Conservation (phyloP, 1,140 invertebrate genomes). For the Lithobius niger region DNA sequence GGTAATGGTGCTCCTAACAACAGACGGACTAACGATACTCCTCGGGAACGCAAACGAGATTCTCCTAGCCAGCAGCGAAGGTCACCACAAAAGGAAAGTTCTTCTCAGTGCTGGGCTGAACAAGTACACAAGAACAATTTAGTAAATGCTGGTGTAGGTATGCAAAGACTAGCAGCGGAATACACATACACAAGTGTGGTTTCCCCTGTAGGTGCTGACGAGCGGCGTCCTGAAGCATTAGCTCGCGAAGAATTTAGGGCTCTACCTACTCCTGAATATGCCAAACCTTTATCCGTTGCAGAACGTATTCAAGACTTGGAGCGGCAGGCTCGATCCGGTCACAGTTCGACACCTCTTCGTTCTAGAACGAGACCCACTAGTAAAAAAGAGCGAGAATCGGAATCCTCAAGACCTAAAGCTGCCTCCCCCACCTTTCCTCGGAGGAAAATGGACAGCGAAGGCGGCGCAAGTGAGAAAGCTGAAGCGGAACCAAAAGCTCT, state of each 20-base stretch:
- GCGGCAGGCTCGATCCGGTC: conserved; percentile 30
- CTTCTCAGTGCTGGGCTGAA: conserved; percentile 9
- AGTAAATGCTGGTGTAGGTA: not conserved
- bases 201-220: not conserved
- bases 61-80: no score
- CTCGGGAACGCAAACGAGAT: no score
- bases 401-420: no score
- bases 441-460: no score
- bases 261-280: conserved; percentile 32
- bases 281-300: conserved; percentile 46
- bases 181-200: not conserved
- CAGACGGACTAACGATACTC: no score
- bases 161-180: not conserved
- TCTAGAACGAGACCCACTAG: no score
- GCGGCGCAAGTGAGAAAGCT: not conserved
- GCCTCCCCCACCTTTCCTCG: no score
- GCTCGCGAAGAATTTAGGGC: conserved; percentile 6
- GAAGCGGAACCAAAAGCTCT: conserved; percentile 24
- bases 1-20: conserved; percentile 21
- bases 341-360: no score
- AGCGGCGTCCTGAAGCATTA: not conserved
- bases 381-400: no score
- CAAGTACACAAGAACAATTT: conserved; percentile 10
- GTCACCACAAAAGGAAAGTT: no score
- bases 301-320: conserved; percentile 61